Evolutionary conservation across 1,140 invertebrate species (phyloP), one percentile per base, ranked within the genome.

Genomic region (Aphelenchoides fujianensis): DNA sequence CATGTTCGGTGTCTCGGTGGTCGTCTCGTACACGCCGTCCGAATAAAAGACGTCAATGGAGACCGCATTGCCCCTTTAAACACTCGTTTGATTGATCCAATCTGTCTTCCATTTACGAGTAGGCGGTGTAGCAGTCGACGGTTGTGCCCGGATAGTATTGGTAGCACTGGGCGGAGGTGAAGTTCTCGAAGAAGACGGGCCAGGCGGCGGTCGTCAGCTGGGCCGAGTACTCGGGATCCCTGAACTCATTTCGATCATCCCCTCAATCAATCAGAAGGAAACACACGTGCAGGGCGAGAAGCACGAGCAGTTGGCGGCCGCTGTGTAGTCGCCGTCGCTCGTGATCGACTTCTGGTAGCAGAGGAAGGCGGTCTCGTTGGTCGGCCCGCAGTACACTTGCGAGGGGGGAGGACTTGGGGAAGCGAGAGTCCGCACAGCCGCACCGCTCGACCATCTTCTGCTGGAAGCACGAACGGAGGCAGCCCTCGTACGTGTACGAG

Each of bases 401-500:
- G 36, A 41, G 37, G 36, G n/a, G 27, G 19, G 16, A n/a, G 27
- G 53, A 16, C 1, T 37, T 34, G 2, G 63, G 63, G 63, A 66
- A 66, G 27, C 63, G 63, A 1, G 63, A 66, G 34, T 66, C 63
- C 16, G 63, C 36, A 35, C 63, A 66, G 0, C 63, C 63, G 31
- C 63, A 66, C 1, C 1, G 16, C 2, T 30, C 16, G 7, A 35
- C 16, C 31, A 66, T 34, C 16, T 34, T 30, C 31, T 37, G 16
- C 53, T 66, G 63, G 31, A 66, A 66, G 34, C 63, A 66, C 2
- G 63, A 41, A 12, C 63, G 63, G 23, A 55, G 12, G 53, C 63
- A 66, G 28, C 63, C 63, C 32, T 66, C 63, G 31, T 66, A 66
- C n/a, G 63, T 66, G 63, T 66, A 66, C 3, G 16, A n/a, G n/a